These are phyloP conservation scores for Talpa occidentalis DNA, from an alignment of 2,113 vertebrate species.

Conservation along the genomic window DNA sequence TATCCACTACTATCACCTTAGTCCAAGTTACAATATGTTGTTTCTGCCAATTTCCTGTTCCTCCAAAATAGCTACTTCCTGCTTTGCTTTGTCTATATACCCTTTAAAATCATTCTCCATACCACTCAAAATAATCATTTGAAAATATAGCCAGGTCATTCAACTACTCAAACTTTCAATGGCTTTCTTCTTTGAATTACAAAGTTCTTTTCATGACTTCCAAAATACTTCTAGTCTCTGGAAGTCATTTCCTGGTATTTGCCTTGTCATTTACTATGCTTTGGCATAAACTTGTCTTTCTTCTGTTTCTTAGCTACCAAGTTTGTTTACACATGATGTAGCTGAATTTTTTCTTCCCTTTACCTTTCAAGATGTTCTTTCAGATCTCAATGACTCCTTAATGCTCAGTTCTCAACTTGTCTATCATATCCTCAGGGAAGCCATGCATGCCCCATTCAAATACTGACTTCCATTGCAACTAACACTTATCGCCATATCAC, in stretches of 20 bases:
- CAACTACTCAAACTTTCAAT: not conserved
- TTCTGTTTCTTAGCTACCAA: not conserved
- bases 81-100: too few relatives aligned
- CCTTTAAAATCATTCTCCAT: not conserved
- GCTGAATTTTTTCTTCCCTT: not conserved
- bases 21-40: not conserved
- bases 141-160: not conserved
- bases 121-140: not conserved
- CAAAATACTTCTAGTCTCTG: not conserved
- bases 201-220: not conserved
- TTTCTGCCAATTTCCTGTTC: not conserved
- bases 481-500: not conserved
- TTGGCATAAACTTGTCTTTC: not conserved
- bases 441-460: not conserved
- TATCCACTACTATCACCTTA: not conserved
- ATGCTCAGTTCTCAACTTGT: not conserved
- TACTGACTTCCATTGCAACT: fast-evolving
- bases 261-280: not conserved
- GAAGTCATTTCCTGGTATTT: not conserved
- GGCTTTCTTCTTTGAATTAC: not conserved
- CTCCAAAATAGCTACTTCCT: not conserved
- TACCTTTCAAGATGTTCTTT: not conserved
- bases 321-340: not conserved
- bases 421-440: not conserved
- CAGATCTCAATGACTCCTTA: not conserved